A percentile compares a stretch with the other conserved stretches of the same genome.
These are phyloP conservation scores for Lophotis ruficrista DNA, from an alignment of 2,113 vertebrate genomes.

Conservation along the genomic window DNA sequence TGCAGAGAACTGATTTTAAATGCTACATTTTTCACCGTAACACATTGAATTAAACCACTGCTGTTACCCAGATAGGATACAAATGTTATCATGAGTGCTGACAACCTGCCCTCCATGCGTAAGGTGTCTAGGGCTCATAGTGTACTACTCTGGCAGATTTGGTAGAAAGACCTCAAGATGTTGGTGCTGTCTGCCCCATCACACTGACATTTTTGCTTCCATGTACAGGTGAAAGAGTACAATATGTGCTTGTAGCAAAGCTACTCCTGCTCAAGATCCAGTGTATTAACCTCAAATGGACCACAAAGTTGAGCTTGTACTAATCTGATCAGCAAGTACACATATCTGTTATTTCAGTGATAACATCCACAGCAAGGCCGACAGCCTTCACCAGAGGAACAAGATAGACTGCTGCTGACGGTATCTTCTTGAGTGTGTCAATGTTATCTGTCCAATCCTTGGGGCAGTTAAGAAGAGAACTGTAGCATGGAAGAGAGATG, in stretches of 20 bases:
- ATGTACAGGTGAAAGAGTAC: not conserved
- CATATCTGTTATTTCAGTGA: not conserved
- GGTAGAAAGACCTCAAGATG: not conserved
- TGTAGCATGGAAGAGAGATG: not conserved
- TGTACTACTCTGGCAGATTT: not conserved
- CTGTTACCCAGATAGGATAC: not conserved
- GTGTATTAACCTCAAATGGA: not conserved
- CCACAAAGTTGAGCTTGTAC: not conserved
- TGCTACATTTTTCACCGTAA: not conserved
- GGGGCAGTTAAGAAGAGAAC: not conserved
- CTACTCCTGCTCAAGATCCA: not conserved
- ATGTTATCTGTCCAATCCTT: not conserved
- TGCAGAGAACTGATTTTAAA: not conserved
- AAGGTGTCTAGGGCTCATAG: not conserved
- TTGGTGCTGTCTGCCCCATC: not conserved
- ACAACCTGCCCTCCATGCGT: accelerated
- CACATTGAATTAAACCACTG: not conserved
- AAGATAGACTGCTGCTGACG: not conserved
- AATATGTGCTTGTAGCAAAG: not conserved
- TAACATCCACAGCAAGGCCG: not conserved
- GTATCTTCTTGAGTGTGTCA: not conserved
- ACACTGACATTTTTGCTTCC: not conserved
- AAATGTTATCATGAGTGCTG: not conserved
- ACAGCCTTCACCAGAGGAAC: not conserved
- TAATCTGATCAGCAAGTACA: not conserved